Base-by-base conservation (phyloP, 2,888 invertebrate species). In the Drosophila percnosoma region DNA sequence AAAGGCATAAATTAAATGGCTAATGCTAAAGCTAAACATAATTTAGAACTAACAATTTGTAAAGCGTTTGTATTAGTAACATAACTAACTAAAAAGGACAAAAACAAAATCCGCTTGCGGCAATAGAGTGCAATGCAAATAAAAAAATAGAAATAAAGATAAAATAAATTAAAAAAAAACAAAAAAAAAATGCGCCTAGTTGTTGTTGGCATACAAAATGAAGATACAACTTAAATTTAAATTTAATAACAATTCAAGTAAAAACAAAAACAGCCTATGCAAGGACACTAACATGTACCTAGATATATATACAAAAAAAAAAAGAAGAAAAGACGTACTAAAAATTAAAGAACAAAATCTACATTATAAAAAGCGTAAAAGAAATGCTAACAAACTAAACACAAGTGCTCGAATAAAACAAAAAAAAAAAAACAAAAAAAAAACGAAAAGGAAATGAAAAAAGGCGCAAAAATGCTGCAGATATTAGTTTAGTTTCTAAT, bases 201-300 rank as follows among this genome's bases (percentile, higher is more conserved):
- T 83, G 84, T 87, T 85, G 78, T 77, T 89, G 81, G 79, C 73
- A 72, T 52, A 61, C 66, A 73, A 75, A 68, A 59, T 33, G 42
- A 59, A 67, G 71, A 59, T 15, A 51, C 18, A 64, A 74, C 36
- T 51, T 68, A 71, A 75, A 84, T 68, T 76, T 70, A 76, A 78
- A 72, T 64, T 70, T 36, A 67, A 75, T 61, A 66, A 62, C 59
- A 66, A 66, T 54, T 60, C 52, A 73, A 72, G 57, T 52, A 79
- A 68, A 64, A 34, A 54, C 65, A 59, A 72, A 80, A 70, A 75
- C 81, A 79, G 89, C 87, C 86, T 90, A 86, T 78, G 89, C 84
- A 89, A 90, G 87, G 90, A 90, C 87, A 87, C 90, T 90, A 89
- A 87, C 89, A 87, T 87, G 90, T 87, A 90, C 90, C 90, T 90